Conservation (phyloP, 2,888 invertebrate species). For the Himalopsyche kuldschensis region DNA sequence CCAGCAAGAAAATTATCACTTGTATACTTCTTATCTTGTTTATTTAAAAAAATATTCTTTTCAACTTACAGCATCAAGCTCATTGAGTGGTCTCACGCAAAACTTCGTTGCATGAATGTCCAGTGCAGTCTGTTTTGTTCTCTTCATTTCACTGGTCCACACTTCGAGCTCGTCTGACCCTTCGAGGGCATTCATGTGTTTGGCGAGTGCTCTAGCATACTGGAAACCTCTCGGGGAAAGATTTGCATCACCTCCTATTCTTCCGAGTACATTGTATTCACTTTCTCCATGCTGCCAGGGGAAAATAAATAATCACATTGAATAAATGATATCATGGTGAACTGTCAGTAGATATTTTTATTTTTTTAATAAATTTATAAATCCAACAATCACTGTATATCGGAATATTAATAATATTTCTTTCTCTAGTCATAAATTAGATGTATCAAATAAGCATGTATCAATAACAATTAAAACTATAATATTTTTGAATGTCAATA, state of each 20-base stretch:
- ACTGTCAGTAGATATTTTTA: not conserved
- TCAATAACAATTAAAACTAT: too few species aligned
- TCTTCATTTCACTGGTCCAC: conserved; percentile 86
- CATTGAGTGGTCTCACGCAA: conserved; percentile 84
- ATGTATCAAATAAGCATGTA: too few species aligned
- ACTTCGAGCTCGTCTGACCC: conserved; percentile 73
- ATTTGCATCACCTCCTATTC: conserved; percentile 88
- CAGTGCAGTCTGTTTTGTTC: conserved; percentile 87
- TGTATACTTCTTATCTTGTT: too few species aligned
- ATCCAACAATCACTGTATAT: too few species aligned
- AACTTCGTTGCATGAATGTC: conserved; percentile 79
- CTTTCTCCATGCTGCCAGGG: conserved; percentile 86
- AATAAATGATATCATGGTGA: not conserved
- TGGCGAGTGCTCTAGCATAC: conserved; percentile 75
- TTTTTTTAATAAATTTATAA: not conserved
- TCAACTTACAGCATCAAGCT: conserved; percentile 82
- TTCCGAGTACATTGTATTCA: conserved; percentile 85
- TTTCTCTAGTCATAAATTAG: too few species aligned
- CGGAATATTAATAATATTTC: too few species aligned
- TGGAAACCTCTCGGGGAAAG: conserved; percentile 79
- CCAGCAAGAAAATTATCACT: too few species aligned
- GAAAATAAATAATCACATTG: not conserved
- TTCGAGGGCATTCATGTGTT: conserved; percentile 60
- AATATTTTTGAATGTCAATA: too few species aligned
- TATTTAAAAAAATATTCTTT: too few species aligned